A percentile compares a stretch with the other conserved stretches of the same genome.
Conservation (phyloP, 2,888 invertebrate species). For the Oscheius onirici region DNA sequence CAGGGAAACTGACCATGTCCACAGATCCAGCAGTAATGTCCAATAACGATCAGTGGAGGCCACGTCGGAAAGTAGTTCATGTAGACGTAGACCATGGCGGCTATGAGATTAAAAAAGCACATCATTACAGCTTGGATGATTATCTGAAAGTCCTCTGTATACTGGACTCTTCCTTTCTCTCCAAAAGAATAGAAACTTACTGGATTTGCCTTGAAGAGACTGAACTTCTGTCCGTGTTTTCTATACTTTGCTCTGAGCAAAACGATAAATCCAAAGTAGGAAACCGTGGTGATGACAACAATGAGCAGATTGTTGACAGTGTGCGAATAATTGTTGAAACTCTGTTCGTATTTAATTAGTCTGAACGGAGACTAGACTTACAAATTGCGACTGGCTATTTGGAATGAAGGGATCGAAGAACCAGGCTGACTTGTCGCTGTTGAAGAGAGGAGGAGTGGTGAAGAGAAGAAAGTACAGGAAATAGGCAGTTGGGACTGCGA, state of each 20-base stretch:
- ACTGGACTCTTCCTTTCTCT: not conserved
- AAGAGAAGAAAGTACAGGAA: not conserved
- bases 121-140: slow-evolving; percentile 9
- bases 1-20: too few relatives aligned
- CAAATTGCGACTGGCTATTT: not conserved
- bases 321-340: not conserved
- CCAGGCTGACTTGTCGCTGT: slow-evolving; percentile 15
- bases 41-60: slow-evolving; percentile 7
- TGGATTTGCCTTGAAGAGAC: slow-evolving; percentile 6
- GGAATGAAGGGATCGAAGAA: slow-evolving; percentile 27
- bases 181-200: not conserved
- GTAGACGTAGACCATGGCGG: slow-evolving; percentile 16
- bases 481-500: not conserved
- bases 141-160: too few relatives aligned
- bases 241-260: slow-evolving; percentile 7
- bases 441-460: slow-evolving; percentile 15
- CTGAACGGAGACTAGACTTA: not conserved
- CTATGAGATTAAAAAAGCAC: slow-evolving; percentile 13
- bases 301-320: slow-evolving; percentile 4
- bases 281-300: not conserved
- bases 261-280: not conserved
- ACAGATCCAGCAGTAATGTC: slow-evolving; percentile 5
- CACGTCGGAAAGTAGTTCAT: slow-evolving; percentile 20
- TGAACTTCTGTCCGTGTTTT: slow-evolving; percentile 15
- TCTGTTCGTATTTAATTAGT: not conserved